These are phyloP conservation scores for Lathamus discolor DNA, from an alignment of 2,113 vertebrate genomes.

Conservation along the genomic window DNA sequence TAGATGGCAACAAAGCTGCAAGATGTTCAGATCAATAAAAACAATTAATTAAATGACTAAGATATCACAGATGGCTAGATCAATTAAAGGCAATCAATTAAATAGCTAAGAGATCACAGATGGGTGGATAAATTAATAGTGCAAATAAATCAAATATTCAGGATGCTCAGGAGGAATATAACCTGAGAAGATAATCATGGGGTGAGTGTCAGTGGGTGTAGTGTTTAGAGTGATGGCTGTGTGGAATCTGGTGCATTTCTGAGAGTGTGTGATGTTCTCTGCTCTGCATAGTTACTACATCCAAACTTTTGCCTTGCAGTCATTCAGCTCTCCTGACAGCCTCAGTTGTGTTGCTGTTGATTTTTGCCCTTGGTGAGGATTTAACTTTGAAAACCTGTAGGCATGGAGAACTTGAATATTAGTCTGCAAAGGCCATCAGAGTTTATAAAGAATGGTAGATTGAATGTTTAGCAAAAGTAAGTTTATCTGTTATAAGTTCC, in stretches of 20 bases:
- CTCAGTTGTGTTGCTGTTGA: neutral
- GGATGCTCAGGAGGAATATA: neutral
- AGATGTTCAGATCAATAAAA: conserved; percentile 25
- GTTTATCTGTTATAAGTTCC: neutral
- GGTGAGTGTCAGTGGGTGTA: neutral
- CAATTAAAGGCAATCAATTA: conserved; percentile 56
- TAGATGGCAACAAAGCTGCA: neutral
- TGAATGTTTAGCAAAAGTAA: neutral
- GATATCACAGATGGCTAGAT: conserved; percentile 41
- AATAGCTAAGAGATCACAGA: conserved; percentile 41
- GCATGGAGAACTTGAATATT: neutral
- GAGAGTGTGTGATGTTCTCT: neutral
- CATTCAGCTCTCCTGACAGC: neutral
- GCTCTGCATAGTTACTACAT: neutral
- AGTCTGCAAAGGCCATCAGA: neutral
- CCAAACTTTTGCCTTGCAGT: neutral
- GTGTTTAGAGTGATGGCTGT: neutral
- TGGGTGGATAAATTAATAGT: conserved; percentile 47
- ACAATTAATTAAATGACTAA: conserved; percentile 17
- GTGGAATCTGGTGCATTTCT: neutral
- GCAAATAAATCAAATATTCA: conserved; percentile 48
- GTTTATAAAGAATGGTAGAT: neutral
- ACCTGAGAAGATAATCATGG: conserved; percentile 2
- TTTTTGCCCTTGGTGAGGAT: neutral
- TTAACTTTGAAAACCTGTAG: neutral